Evolutionary conservation across 2,888 invertebrate genomes (phyloP).

Genomic region (Macrophya annulata): DNA sequence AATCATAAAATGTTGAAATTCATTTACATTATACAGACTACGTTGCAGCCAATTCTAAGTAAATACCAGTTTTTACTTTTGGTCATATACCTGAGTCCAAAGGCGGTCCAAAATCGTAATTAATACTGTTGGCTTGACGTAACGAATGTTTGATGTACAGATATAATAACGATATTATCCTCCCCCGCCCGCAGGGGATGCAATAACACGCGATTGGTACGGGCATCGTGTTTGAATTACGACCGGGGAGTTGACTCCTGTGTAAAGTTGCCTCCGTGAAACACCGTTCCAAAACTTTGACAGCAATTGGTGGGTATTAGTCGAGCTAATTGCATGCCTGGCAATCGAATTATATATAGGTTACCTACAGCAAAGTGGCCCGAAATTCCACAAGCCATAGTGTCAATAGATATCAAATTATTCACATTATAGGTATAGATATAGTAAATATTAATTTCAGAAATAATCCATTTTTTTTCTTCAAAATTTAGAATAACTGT

Average conservation of each 20-base stretch:
- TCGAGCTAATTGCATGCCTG: not conserved
- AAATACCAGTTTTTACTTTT: not conserved
- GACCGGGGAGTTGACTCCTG: conserved; percentile 33
- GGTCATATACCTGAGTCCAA: not conserved
- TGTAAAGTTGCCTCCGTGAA: not conserved
- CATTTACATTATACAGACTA: not conserved
- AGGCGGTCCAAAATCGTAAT: conserved; percentile 23
- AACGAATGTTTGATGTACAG: conserved; percentile 58
- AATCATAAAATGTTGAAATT: not conserved
- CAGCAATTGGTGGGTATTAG: conserved; percentile 43
- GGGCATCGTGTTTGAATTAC: conserved; percentile 25
- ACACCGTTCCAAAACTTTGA: conserved; percentile 42
- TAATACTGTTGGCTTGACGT: conserved; percentile 12
- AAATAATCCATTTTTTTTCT: not conserved
- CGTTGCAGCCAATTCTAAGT: not conserved
- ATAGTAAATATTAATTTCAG: not conserved
- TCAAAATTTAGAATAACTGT: not conserved
- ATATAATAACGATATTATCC: conserved; percentile 54
- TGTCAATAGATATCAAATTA: not conserved
- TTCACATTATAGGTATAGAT: not conserved
- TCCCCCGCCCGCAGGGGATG: conserved; percentile 34
- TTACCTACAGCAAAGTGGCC: not conserved
- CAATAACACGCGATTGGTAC: conserved; percentile 19
- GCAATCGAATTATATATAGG: not conserved
- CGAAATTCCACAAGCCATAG: not conserved